phyloP scores from a whole-genome alignment of 2,888 invertebrate genomes.

The Zhuqinia jingwanae region DNA sequence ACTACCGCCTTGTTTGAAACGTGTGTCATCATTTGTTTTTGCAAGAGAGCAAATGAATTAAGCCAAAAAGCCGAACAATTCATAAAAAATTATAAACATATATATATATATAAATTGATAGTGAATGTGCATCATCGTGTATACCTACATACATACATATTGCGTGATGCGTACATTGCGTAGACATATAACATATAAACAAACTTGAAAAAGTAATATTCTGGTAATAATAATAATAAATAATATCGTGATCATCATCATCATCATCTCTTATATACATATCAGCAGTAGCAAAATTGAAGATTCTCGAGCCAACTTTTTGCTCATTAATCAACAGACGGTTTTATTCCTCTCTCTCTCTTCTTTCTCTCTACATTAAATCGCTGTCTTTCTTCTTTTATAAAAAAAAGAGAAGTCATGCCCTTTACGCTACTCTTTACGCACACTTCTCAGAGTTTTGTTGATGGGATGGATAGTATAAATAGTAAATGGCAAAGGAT shows the following conservation, averaged over 20 bases:
- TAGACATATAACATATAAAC: constrained; percentile 4
- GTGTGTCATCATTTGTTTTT: constrained; percentile 57
- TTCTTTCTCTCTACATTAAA: neutral
- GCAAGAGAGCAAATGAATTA: neutral
- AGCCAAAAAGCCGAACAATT: neutral
- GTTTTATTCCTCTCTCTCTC: constrained; percentile 44
- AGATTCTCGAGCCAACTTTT: constrained; percentile 52
- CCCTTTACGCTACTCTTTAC: constrained; percentile 2
- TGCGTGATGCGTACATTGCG: neutral
- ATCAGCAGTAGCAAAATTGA: constrained; percentile 14
- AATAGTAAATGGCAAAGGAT: neutral
- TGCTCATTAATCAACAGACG: constrained; percentile 63
- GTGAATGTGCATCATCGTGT: no score
- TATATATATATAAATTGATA: neutral
- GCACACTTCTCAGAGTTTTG: constrained; percentile 29
- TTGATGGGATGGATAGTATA: neutral
- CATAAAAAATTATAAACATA: neutral
- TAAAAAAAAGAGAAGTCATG: constrained; percentile 7
- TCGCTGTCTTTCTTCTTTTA: constrained; percentile 26
- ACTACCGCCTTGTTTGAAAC: constrained; percentile 50
- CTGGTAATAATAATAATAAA: constrained; percentile 20
- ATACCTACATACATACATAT: no score
- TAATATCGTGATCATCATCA: constrained; percentile 36
- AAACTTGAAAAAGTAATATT: neutral
- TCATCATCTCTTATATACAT: neutral